phyloP scores from a whole-genome alignment of 2,797 vertebrate species.

The Helostoma temminkii region DNA sequence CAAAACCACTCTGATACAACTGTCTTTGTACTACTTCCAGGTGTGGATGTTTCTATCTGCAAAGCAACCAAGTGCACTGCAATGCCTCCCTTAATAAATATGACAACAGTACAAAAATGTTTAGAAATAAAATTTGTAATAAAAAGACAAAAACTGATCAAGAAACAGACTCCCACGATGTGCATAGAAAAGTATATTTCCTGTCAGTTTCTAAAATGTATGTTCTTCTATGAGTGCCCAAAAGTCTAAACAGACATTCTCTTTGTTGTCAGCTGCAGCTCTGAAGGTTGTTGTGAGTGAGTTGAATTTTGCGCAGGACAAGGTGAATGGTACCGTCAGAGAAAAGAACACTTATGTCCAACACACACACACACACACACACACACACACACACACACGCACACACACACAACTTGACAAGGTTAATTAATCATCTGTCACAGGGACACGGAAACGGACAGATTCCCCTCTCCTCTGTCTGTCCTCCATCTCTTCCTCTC shows the following conservation, averaged over 20 bases:
- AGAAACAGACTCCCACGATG: conserved; percentile 2
- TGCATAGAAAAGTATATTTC: conserved; percentile 4
- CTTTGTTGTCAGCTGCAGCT: conserved; percentile 17
- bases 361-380: conserved; percentile 11
- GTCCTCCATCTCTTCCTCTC: conserved; percentile 58
- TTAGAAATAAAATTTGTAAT: conserved; percentile 15
- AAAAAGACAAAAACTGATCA: neutral
- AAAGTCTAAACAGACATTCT: conserved; percentile 1
- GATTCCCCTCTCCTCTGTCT: conserved; percentile 64
- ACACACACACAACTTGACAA: conserved; percentile 58
- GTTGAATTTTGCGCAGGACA: conserved; percentile 37
- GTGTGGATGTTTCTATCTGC: conserved; percentile 10
- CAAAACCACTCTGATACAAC: neutral
- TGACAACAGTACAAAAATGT: neutral
- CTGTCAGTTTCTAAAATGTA: conserved; percentile 1
- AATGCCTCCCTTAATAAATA: neutral
- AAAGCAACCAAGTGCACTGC: neutral
- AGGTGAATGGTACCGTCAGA: conserved; percentile 52
- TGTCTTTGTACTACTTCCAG: neutral
- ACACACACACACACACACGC: conserved; percentile 21
- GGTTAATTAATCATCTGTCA: conserved; percentile 78
- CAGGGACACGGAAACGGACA: conserved; percentile 50
- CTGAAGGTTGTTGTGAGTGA: neutral
- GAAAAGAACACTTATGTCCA: too few species aligned
- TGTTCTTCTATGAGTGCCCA: neutral